Base-by-base conservation (phyloP, 2,888 invertebrate genomes). In the Malthinus seriepunctatus region DNA sequence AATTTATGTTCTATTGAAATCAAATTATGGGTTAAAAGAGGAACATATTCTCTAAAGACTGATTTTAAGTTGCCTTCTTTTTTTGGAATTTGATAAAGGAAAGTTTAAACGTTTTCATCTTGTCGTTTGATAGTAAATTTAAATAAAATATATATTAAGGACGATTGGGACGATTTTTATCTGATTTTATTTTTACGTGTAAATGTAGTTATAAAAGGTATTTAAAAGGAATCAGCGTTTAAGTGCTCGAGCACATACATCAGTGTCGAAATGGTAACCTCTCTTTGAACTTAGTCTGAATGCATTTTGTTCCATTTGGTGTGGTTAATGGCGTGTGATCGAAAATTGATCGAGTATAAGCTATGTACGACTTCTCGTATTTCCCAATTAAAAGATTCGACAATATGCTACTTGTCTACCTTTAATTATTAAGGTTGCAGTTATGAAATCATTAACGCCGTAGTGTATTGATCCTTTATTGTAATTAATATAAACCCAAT, bases 221-320 rank as follows among this genome's bases (percentile, higher is more conserved):
- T 56, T 49, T 50, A 54, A 62, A 45, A 51, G 60, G 54, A 62
- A 57, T 56, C 51, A 42, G 33, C 44, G 51, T 55, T 59, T 60
- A 63, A 64, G 60, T 60, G 61, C 64, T 55, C 42, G 55, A 51
- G 51, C 55, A 61, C 62, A 65, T 65, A 60, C 60, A 62, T 65
- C 65, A 63, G 53, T 62, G 65, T 63, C 65, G 56, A 23, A 51
- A 47, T 45, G 56, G 35, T 58, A 55, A 61, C 63, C 63, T 45
- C 52, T 47, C 59, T 53, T 53, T 49, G 49, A 50, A 50, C 49
- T 23, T 23, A 56, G 31, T 63, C 51, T 56, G 55, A 58, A 58
- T 63, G 63, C 63, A 61, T 58, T 42, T 59, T 61, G 61, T 55
- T 62, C 61, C 52, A 58, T 62, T 63, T 61, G 58, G 45, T 32